Base-by-base conservation (phyloP, 37 sponge, comb jelly and placozoan species). In the Geodia barretti region DNA sequence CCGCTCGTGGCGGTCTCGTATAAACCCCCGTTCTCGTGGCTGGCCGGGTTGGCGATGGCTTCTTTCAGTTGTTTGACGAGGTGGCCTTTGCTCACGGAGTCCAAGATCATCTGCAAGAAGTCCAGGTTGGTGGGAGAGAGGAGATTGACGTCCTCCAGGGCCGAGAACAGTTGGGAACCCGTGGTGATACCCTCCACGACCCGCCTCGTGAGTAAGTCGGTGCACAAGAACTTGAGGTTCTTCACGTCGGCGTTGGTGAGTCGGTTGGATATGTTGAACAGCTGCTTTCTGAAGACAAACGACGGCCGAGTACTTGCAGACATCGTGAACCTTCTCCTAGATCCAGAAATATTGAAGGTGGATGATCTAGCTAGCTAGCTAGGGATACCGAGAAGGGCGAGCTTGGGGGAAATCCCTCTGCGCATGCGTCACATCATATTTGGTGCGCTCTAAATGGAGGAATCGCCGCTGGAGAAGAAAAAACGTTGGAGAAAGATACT, bases 401-500 rank as follows among this genome's bases (percentile, higher is more conserved):
- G n/a, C n/a, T n/a, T n/a, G n/a, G 64, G 64, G 64, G 64, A 62
- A 62, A 62, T 62, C 64, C 64, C 64, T 5, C 26, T 58, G 11
- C 19, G 11, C 60, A 20, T 20, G 11, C 11, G 26, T 5, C 26
- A 62, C 64, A 28, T 5, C 11, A 9, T 62, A 62, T 3, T n/a
- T n/a, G n/a, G n/a, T 2, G 64, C 26, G 64, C 64, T 9, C 8
- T 62, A 62, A 9, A 3, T 62, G 64, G 64, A 58, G 60, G 11
- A 58, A 19, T 62, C n/a, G 20, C 61, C 20, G 23, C 28, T 8
- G 23, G 64, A 65, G 83, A 62, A 24, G 39, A 43, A 67, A 41
- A 24, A 69, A 42, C 68, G 62, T 40, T 93, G 94, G 94, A 76
- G 43, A 64, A 93, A 93, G 75, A 68, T 95, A 1, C 72, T 95